Base-by-base conservation (phyloP, 1,140 invertebrate species). In the Wasmannia auropunctata region DNA sequence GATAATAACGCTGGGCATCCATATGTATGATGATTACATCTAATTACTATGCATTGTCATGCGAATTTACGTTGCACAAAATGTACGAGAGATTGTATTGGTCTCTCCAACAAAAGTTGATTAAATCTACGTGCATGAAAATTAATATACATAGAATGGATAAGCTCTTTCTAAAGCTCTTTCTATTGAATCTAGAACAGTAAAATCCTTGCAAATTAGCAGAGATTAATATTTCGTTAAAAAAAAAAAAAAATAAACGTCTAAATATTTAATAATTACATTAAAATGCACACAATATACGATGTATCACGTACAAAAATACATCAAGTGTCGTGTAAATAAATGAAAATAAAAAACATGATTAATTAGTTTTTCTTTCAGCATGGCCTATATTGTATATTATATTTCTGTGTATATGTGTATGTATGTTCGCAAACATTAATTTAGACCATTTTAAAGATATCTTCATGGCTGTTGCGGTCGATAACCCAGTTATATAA, bases 401-500 rank as follows among this genome's bases (percentile, higher is more conserved):
- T 67, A 0, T 34, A 34, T 31, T 19, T 31, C 5, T 7, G n/a
- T 43, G 22, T 25, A 40, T 34, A 22, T 37, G 11, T 3, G 5
- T 14, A 22, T 25, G 10, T 67, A 25, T 16, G 14, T 25, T 43
- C 19, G 37, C 6, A 10, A 46, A 31, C 7, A 65, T 37, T 56
- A 74, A 54, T 84, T 74, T 74, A 62, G 74, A 74, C 31, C 16
- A 79, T 74, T 74, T 67, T 85, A 87, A 86, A 86, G 69, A 89
- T 86, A 83, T 77, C 87, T 86, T 86, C 28, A 22, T 75, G 84
- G 75, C 25, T 37, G 75, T 88, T 86, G 40, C 75, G 84, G 76
- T 89, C 88, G 88, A 89, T 89, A 88, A 88, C 87, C 88, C 62
- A 89, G 84, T 88, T 88, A 51, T 40, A 43, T 77, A 51, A 86